Evolutionary conservation across 1,140 invertebrate species (phyloP).

Genomic region (Aethina tumida): DNA sequence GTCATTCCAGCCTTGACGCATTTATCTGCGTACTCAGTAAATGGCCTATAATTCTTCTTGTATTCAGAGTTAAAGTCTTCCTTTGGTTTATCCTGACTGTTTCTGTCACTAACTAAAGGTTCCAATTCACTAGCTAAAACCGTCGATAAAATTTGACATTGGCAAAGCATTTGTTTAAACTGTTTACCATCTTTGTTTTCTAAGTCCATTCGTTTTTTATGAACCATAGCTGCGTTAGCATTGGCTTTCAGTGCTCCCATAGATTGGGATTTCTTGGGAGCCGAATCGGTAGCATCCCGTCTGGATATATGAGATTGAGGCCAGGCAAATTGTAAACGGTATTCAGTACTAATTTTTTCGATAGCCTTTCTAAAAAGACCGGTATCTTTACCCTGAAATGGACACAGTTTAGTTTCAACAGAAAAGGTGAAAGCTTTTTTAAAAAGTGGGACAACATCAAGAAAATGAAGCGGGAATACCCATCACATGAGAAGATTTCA

Average conservation of each 20-base stretch:
- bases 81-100: conserved; percentile 47
- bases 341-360: conserved; percentile 71
- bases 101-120: conserved; percentile 62
- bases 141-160: background rate
- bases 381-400: conserved; percentile 30
- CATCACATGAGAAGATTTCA: no score
- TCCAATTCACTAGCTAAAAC: conserved; percentile 54
- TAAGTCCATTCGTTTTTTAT: conserved; percentile 49
- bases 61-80: conserved; percentile 62
- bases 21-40: conserved; percentile 58
- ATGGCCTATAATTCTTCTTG: conserved; percentile 71
- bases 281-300: conserved; percentile 39
- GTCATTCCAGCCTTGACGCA: no score
- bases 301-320: conserved; percentile 52
- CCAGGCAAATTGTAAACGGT: conserved; percentile 81
- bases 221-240: conserved; percentile 44
- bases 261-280: conserved; percentile 71
- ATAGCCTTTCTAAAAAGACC: conserved; percentile 58
- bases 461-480: no score
- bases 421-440: no score
- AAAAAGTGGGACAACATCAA: no score
- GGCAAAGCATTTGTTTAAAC: background rate
- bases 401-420: conserved; percentile 5
- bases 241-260: conserved; percentile 72
- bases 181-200: conserved; percentile 33